These are phyloP conservation scores for Sorex maritimensis DNA, from an alignment of 2,797 vertebrate genomes.

Conservation along the genomic window DNA sequence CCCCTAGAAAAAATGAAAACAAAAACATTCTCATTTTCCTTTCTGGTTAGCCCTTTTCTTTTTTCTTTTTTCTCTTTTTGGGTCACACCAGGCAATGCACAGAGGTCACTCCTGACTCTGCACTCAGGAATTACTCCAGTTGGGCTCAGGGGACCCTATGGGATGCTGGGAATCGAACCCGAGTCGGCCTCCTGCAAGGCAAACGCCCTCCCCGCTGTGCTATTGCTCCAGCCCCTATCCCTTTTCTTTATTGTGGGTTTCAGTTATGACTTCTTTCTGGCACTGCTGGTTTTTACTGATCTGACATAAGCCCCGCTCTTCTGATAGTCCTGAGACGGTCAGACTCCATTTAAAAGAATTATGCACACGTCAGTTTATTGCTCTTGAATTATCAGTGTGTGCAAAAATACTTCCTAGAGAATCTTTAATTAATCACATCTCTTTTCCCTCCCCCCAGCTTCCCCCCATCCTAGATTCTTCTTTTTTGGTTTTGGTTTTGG, in stretches of 20 bases:
- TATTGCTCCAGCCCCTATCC: neutral
- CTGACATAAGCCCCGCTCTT: neutral
- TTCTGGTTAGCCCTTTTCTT: neutral
- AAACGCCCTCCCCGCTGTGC: too few species aligned
- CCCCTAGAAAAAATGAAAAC: neutral
- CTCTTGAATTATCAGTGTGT: constrained; percentile 20
- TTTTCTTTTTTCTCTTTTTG: neutral
- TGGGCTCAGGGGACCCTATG: too few species aligned
- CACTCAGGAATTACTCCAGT: too few species aligned
- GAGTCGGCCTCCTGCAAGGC: too few species aligned
- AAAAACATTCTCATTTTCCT: neutral
- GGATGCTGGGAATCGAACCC: too few species aligned
- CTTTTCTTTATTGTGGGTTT: constrained; percentile 26
- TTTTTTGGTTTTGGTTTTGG: too few species aligned
- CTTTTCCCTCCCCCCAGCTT: too few species aligned
- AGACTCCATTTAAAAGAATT: neutral
- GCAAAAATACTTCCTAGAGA: constrained; percentile 49
- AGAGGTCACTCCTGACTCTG: too few species aligned
- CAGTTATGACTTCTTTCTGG: constrained; percentile 19
- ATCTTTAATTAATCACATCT: neutral
- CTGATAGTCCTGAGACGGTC: neutral
- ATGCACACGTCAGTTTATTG: neutral
- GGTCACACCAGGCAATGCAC: too few species aligned
- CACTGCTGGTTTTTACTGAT: neutral
- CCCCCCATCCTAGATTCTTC: too few species aligned